Percentiles rank a stretch among this genome's conserved stretches.
Conservation (phyloP, 2,797 vertebrate genomes). For the Galago senegalensis region DNA sequence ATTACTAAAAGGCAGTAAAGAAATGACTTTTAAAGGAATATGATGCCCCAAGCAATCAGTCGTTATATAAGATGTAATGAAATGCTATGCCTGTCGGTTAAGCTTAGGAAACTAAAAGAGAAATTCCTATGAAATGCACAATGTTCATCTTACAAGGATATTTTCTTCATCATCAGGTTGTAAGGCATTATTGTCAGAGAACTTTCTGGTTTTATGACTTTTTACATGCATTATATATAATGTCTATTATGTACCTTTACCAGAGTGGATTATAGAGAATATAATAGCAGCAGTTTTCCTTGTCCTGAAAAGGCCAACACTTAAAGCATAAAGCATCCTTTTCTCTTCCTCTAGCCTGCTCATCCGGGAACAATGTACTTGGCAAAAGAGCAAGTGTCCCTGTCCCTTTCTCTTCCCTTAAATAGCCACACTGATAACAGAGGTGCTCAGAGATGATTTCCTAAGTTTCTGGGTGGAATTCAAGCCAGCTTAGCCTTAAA, state of each 20-base stretch:
- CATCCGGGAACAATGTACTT: background rate
- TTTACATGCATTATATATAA: constrained; percentile 82
- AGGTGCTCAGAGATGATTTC: constrained; percentile 8
- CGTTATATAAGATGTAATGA: constrained; percentile 74
- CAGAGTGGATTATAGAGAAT: constrained; percentile 83
- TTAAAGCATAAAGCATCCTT: constrained; percentile 54
- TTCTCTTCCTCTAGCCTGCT: constrained; percentile 30
- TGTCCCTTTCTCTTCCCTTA: constrained; percentile 41
- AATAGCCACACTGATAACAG: background rate
- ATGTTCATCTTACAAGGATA: constrained; percentile 79
- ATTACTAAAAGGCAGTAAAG: constrained; percentile 57
- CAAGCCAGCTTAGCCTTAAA: background rate
- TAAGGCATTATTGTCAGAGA: constrained; percentile 84
- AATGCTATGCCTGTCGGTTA: constrained; percentile 57
- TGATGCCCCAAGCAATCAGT: constrained; percentile 73
- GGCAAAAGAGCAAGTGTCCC: constrained; percentile 27
- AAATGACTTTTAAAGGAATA: constrained; percentile 70
- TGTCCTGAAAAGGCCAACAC: constrained; percentile 56
- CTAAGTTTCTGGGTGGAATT: constrained; percentile 10
- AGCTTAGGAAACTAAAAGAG: constrained; percentile 72
- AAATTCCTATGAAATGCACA: constrained; percentile 77
- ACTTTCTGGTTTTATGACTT: constrained; percentile 76
- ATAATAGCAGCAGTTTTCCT: constrained; percentile 77
- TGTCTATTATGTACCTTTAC: constrained; percentile 84
- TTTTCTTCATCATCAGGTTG: constrained; percentile 81